Evolutionary conservation across 1,140 invertebrate species (phyloP).

Genomic region (Euura lappo): DNA sequence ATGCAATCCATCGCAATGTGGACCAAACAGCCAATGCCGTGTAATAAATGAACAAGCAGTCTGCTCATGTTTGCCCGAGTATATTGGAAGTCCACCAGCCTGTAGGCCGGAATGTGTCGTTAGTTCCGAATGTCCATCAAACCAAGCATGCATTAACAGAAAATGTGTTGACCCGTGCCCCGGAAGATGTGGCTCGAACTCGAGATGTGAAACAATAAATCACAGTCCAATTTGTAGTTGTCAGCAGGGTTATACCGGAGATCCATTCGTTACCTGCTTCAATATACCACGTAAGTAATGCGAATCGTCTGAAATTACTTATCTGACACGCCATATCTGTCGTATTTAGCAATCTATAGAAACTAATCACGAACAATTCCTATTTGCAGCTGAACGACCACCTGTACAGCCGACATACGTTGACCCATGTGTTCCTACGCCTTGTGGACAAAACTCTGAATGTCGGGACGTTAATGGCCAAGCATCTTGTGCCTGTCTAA

Average conservation of each 20-base stretch:
- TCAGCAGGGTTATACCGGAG: conserved; percentile 70
- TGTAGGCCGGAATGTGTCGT: conserved; percentile 66
- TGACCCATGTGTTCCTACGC: conserved; percentile 67
- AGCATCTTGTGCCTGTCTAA: conserved; percentile 70
- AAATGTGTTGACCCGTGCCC: conserved; percentile 78
- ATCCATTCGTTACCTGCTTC: conserved; percentile 75
- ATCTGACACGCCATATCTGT: background rate
- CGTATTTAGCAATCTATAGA: background rate
- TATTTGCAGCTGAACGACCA: conserved; percentile 18
- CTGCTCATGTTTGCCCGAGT: conserved; percentile 57
- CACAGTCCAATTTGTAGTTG: conserved; percentile 80
- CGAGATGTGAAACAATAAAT: conserved; percentile 69
- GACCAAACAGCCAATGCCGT: conserved; percentile 55
- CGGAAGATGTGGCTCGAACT: conserved; percentile 72
- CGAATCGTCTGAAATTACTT: background rate
- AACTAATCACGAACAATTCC: background rate
- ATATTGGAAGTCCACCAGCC: conserved; percentile 57
- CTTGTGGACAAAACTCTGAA: conserved; percentile 72
- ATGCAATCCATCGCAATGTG: conserved; percentile 64
- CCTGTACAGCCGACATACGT: conserved; percentile 37
- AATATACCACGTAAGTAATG: conserved; percentile 59
- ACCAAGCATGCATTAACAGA: conserved; percentile 72
- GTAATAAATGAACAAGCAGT: conserved; percentile 50
- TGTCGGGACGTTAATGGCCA: conserved; percentile 68
- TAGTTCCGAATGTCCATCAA: conserved; percentile 71